Evolutionary conservation across 2,113 vertebrate genomes (phyloP).

Genomic region (Eleginops maclovinus): DNA sequence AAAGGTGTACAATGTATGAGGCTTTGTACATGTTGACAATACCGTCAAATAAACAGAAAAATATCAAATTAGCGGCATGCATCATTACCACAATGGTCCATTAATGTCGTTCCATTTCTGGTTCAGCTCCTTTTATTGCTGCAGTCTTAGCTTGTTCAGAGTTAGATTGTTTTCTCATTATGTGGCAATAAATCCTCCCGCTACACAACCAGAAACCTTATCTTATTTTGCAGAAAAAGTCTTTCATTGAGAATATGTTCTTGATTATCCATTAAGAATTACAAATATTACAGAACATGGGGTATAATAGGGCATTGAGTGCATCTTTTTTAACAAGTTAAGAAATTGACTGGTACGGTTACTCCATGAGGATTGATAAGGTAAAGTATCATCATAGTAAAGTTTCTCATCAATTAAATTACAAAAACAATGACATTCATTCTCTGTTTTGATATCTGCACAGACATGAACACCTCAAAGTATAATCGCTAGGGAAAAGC

Average conservation of each 20-base stretch:
- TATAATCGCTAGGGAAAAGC: background rate
- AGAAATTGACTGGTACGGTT: background rate
- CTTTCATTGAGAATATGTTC: slow-evolving; percentile 13
- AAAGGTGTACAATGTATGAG: too few relatives aligned
- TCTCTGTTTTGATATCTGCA: background rate
- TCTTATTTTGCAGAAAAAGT: slow-evolving; percentile 19
- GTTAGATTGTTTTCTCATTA: slow-evolving; percentile 13
- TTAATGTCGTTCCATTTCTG: slow-evolving; percentile 9
- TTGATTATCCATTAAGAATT: background rate
- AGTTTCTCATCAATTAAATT: background rate
- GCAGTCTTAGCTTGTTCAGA: background rate
- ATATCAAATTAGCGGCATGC: background rate
- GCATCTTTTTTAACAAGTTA: background rate
- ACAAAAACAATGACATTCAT: background rate
- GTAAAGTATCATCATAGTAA: background rate
- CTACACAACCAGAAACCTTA: slow-evolving; percentile 9
- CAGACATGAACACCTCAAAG: background rate
- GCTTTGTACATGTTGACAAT: too few relatives aligned
- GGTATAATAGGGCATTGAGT: too few relatives aligned
- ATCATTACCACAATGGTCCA: slow-evolving; percentile 27
- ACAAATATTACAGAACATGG: background rate
- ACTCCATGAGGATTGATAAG: background rate
- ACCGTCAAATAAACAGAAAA: slow-evolving; percentile 2
- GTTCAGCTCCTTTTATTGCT: slow-evolving; percentile 28
- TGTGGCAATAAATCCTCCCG: slow-evolving; percentile 7